Evolutionary conservation across 2,113 vertebrate species (phyloP).

Genomic region (Aphelocoma coerulescens): DNA sequence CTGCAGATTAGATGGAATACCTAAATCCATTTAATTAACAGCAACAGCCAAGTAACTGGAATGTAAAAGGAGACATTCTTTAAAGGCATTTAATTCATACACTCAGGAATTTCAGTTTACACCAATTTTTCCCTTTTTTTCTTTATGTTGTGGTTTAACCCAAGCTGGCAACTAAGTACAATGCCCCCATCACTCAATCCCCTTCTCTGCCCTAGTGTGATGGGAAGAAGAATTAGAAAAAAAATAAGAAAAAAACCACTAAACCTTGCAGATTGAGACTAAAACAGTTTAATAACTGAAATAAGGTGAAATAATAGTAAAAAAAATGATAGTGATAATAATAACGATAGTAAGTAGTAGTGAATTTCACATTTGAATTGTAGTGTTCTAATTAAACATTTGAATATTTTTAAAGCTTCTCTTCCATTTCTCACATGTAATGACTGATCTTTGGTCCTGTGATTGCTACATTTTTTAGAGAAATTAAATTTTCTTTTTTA

Average conservation of each 20-base stretch:
- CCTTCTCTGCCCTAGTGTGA: neutral
- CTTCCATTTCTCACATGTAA: neutral
- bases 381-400: neutral
- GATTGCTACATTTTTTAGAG: neutral
- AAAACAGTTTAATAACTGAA: neutral
- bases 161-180: neutral
- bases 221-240: neutral
- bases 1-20: neutral
- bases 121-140: neutral
- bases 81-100: neutral
- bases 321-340: neutral
- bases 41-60: neutral
- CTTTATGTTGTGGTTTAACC: neutral
- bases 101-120: neutral
- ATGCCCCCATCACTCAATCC: neutral
- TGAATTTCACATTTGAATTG: neutral
- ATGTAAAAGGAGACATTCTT: neutral
- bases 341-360: neutral
- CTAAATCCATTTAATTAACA: neutral
- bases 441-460: neutral
- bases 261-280: neutral
- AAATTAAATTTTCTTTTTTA: neutral
- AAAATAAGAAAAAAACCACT: neutral
- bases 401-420: neutral
- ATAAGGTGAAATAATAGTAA: neutral